A percentile compares a stretch with the other conserved stretches of the same genome.
phyloP scores from a whole-genome alignment of 2,797 vertebrate species.

The Gobionotothen gibberifrons region DNA sequence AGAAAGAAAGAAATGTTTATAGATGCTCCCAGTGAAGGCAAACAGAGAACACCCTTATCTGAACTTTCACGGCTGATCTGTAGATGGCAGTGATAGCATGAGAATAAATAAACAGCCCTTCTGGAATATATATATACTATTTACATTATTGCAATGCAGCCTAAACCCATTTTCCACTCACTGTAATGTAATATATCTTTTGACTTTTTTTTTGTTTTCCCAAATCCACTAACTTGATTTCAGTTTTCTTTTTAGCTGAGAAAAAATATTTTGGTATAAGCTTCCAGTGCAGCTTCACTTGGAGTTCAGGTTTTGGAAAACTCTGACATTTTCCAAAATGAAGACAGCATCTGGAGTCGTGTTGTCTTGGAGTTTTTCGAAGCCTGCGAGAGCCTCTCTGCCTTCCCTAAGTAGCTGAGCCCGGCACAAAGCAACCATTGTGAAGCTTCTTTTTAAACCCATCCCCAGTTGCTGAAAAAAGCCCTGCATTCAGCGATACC shows the following conservation, averaged over 20 bases:
- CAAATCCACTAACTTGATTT: conserved; percentile 10
- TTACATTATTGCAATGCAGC: conserved; percentile 45
- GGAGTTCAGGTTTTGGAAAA: conserved; percentile 40
- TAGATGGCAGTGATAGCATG: conserved; percentile 87
- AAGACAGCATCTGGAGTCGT: conserved; percentile 68
- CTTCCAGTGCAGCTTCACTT: conserved; percentile 18
- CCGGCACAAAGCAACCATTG: conserved; percentile 82
- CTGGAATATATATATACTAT: conserved; percentile 28
- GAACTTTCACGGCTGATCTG: conserved; percentile 82
- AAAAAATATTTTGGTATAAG: conserved; percentile 7
- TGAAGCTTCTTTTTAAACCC: conserved; percentile 76
- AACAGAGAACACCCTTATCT: conserved; percentile 45
- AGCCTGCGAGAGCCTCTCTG: conserved; percentile 70
- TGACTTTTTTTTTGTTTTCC: conserved; percentile 5
- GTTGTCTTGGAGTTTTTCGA: conserved; percentile 65
- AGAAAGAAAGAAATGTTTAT: conserved; percentile 21
- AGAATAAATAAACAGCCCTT: conserved; percentile 62
- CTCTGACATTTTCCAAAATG: conserved; percentile 39
- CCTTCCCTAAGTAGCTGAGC: conserved; percentile 74
- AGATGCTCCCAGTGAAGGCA: conserved; percentile 1
- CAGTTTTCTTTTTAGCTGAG: background rate
- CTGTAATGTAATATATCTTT: conserved; percentile 5
- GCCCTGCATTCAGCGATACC: conserved; percentile 64
- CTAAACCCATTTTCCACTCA: conserved; percentile 17
- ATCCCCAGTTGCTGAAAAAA: conserved; percentile 73